These are phyloP conservation scores for Ectemnius continuus DNA, from an alignment of 2,888 invertebrate genomes.

Conservation along the genomic window DNA sequence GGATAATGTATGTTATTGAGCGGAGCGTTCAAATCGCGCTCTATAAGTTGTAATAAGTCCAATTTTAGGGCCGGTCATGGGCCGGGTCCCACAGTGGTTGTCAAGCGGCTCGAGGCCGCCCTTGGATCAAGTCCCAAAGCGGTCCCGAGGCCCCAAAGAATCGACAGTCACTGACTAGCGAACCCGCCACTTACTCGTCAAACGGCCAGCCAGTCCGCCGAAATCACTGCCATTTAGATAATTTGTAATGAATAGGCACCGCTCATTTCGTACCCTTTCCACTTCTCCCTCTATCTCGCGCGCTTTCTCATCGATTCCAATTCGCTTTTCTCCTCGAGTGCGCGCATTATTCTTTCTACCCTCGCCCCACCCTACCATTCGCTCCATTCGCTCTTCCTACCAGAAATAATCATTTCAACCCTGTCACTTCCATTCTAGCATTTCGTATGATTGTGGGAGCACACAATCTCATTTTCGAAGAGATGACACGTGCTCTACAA, in stretches of 20 bases:
- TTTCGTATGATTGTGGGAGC: too few relatives aligned
- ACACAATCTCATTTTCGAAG: too few relatives aligned
- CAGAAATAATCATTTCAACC: too few relatives aligned
- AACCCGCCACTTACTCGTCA: constrained; percentile 78
- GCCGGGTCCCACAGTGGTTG: constrained; percentile 73
- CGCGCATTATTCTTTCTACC: constrained; percentile 24
- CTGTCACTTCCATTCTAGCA: too few relatives aligned
- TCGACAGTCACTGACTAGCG: constrained; percentile 70
- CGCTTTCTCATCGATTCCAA: constrained; percentile 18
- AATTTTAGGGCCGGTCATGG: constrained; percentile 77
- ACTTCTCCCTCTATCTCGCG: constrained; percentile 15
- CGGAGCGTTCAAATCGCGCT: constrained; percentile 77
- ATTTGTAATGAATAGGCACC: constrained; percentile 82
- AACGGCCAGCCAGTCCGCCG: constrained; percentile 76
- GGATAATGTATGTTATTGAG: constrained; percentile 78
- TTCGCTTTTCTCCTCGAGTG: constrained; percentile 35
- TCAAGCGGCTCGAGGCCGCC: constrained; percentile 46
- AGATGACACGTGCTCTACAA: too few relatives aligned
- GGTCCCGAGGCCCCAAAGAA: constrained; percentile 10
- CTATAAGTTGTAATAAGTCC: constrained; percentile 79
- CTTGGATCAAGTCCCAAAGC: not conserved
- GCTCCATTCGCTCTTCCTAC: constrained; percentile 15
- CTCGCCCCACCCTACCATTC: constrained; percentile 39
- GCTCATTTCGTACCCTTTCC: constrained; percentile 64
- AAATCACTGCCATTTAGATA: constrained; percentile 82